Percentiles rank a stretch among this genome's conserved stretches.
Conservation (phyloP, 1,140 invertebrate species). For the Polypedilum vanderplanki region DNA sequence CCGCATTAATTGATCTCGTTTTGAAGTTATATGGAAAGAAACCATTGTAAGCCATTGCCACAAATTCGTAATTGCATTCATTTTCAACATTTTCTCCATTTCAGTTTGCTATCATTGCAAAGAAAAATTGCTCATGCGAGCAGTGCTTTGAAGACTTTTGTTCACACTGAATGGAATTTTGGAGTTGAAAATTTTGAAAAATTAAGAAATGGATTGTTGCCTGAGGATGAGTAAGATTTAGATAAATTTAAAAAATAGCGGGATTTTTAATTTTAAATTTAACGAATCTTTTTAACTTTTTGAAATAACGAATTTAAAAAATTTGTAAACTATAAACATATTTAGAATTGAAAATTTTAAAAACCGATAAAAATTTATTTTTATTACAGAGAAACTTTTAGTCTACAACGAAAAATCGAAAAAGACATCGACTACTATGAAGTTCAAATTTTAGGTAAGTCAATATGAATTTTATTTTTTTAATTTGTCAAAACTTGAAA, state of each 20-base stretch:
- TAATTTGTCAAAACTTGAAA: neutral
- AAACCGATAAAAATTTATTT: neutral
- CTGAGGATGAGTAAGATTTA: neutral
- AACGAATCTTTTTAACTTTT: neutral
- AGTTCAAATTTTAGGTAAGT: neutral
- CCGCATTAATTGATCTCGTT: neutral
- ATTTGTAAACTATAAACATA: neutral
- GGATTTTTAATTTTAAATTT: neutral
- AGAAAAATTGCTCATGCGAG: conserved; percentile 3
- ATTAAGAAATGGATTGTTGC: neutral
- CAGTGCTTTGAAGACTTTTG: neutral
- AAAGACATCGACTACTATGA: neutral
- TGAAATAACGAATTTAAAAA: neutral
- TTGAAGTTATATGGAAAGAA: neutral
- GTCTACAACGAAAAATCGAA: neutral
- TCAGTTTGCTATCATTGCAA: neutral
- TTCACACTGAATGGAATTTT: neutral
- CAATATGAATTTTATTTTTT: neutral
- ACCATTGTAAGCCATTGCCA: neutral
- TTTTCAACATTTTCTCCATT: neutral
- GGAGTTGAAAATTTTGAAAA: neutral
- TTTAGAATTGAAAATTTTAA: neutral
- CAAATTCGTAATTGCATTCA: neutral
- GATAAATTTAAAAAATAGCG: neutral
- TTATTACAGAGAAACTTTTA: neutral